These are phyloP conservation scores for Drosophila kurseongensis DNA, from an alignment of 1,140 invertebrate genomes.

Conservation along the genomic window DNA sequence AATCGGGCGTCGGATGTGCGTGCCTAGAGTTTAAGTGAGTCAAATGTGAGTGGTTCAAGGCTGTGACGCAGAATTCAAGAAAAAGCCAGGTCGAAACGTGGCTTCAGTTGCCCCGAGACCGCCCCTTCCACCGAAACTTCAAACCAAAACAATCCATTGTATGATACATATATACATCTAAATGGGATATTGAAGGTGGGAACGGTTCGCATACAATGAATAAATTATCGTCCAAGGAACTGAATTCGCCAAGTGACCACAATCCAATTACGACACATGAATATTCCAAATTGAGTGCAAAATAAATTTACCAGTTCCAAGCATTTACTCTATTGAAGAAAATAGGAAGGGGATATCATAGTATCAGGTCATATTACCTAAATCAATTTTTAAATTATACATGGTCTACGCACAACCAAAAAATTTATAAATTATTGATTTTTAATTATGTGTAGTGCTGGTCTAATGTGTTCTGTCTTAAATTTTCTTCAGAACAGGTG, in stretches of 20 bases:
- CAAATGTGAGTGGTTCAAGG: slow-evolving; percentile 50
- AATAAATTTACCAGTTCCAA: not conserved
- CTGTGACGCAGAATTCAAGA: slow-evolving; percentile 19
- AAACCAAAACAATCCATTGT: slow-evolving; percentile 36
- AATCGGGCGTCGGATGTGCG: slow-evolving; percentile 38
- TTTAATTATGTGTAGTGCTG: too few species aligned
- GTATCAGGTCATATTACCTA: not conserved
- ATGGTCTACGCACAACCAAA: too few species aligned
- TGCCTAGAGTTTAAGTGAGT: slow-evolving; percentile 42
- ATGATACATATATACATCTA: slow-evolving; percentile 10
- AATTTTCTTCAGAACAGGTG: too few species aligned
- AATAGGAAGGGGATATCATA: not conserved
- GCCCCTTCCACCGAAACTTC: not conserved
- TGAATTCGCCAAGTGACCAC: slow-evolving; percentile 23
- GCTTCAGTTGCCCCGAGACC: not conserved
- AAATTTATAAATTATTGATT: too few species aligned
- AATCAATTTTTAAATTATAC: not conserved
- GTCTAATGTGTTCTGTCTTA: too few species aligned
- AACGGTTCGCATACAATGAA: slow-evolving; percentile 25
- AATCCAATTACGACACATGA: slow-evolving; percentile 28
- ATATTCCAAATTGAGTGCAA: not conserved
- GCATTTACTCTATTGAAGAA: not conserved
- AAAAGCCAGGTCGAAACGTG: slow-evolving; percentile 19
- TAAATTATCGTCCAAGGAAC: slow-evolving; percentile 39
- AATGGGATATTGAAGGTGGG: slow-evolving; percentile 12